phyloP scores from a whole-genome alignment of 1,140 invertebrate genomes.

The Anastatus disparis region DNA sequence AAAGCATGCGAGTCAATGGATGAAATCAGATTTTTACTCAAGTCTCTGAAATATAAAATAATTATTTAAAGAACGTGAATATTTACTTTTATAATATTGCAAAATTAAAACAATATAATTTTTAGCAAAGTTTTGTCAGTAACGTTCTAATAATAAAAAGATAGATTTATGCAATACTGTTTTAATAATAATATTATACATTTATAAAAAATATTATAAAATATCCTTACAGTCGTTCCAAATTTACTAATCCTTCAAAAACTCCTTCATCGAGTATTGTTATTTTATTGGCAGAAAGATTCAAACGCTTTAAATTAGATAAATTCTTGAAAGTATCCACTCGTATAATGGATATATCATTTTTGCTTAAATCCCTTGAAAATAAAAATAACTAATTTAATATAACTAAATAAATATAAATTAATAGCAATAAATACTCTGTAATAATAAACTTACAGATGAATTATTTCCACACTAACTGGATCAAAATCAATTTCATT shows the following conservation, averaged over 20 bases:
- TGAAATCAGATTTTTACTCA: slow-evolving; percentile 82
- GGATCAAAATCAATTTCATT: slow-evolving; percentile 56
- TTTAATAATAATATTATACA: background rate
- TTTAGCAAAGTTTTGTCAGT: background rate
- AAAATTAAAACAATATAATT: slow-evolving; percentile 3
- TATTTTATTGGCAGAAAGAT: slow-evolving; percentile 76
- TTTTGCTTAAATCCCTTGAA: slow-evolving; percentile 80
- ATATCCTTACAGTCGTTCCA: slow-evolving; percentile 72
- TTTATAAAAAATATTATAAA: slow-evolving; percentile 25
- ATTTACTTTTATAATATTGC: slow-evolving; percentile 17
- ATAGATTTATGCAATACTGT: background rate
- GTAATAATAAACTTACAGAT: slow-evolving; percentile 54
- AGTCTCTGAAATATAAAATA: slow-evolving; percentile 69
- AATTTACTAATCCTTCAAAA: slow-evolving; percentile 72
- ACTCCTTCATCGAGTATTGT: slow-evolving; percentile 72
- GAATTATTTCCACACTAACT: slow-evolving; percentile 58
- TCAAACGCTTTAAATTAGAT: slow-evolving; percentile 74
- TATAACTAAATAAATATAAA: slow-evolving; percentile 1
- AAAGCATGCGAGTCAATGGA: slow-evolving; percentile 80
- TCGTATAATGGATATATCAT: slow-evolving; percentile 79
- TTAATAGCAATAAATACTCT: slow-evolving; percentile 1
- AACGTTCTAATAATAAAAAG: background rate
- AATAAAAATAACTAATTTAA: slow-evolving; percentile 27
- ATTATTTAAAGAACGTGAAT: slow-evolving; percentile 29
- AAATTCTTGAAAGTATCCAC: slow-evolving; percentile 78